phyloP scores from a whole-genome alignment of 2,113 vertebrate species.

The Thalassarche chlororhynchos region DNA sequence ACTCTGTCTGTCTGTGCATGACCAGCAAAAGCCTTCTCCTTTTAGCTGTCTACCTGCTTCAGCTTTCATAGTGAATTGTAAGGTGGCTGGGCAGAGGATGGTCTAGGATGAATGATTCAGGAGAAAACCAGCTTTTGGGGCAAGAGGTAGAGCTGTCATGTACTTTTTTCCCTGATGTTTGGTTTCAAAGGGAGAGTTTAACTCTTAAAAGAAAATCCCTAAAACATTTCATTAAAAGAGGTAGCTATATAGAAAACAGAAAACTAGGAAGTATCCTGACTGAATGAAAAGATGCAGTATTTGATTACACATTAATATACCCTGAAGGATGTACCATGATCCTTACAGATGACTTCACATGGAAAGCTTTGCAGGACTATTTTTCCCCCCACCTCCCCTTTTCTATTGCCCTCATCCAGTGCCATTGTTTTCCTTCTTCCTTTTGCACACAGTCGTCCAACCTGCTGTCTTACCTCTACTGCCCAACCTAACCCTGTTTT shows the following conservation, averaged over 20 bases:
- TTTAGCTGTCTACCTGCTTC: neutral
- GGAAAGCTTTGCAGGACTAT: neutral
- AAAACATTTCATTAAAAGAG: neutral
- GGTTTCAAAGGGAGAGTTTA: neutral
- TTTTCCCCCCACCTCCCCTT: accelerated
- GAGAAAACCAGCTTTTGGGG: neutral
- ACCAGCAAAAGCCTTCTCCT: neutral
- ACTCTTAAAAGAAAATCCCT: neutral
- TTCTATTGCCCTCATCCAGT: neutral
- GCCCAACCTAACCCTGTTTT: neutral
- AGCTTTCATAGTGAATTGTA: neutral
- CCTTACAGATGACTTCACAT: neutral
- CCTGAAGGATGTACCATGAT: neutral
- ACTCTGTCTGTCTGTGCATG: neutral
- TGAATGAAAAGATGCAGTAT: neutral
- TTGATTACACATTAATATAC: neutral
- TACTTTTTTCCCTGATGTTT: neutral
- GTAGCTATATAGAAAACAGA: neutral
- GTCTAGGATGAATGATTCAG: neutral
- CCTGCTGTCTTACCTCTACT: neutral
- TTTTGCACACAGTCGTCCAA: neutral
- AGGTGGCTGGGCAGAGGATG: neutral
- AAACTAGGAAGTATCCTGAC: neutral
- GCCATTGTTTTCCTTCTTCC: neutral
- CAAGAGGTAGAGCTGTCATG: neutral